Conservation (phyloP, 1,140 invertebrate genomes). For the Metaphire vulgaris region DNA sequence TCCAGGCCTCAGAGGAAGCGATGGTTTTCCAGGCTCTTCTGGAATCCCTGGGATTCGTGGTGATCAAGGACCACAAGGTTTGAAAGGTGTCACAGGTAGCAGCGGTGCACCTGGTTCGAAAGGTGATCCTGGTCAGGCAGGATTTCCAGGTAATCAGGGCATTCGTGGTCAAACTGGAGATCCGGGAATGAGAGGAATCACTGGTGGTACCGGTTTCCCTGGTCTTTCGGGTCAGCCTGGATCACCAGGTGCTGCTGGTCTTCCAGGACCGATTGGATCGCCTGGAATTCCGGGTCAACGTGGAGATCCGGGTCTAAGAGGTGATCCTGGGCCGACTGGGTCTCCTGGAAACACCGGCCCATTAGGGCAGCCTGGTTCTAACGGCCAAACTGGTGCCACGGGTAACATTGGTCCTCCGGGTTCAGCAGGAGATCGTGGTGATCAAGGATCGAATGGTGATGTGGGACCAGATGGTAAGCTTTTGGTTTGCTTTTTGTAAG, state of each 20-base stretch:
- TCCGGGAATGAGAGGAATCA: constrained; percentile 29
- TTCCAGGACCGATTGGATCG: constrained; percentile 24
- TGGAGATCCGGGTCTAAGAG: constrained; percentile 30
- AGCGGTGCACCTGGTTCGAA: constrained; percentile 32
- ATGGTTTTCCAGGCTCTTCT: constrained; percentile 62
- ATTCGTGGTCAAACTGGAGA: constrained; percentile 27
- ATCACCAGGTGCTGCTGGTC: constrained; percentile 23
- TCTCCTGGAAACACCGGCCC: not conserved
- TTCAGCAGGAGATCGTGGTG: constrained; percentile 1
- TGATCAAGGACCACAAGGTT: constrained; percentile 42
- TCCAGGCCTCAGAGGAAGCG: constrained; percentile 51
- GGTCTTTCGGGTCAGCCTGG: constrained; percentile 27
- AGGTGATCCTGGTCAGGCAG: constrained; percentile 8
- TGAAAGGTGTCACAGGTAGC: constrained; percentile 55
- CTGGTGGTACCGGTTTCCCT: constrained; percentile 26
- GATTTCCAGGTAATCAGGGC: constrained; percentile 15
- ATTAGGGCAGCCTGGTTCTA: constrained; percentile 20
- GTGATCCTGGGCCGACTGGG: constrained; percentile 12
- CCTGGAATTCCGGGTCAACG: constrained; percentile 29
- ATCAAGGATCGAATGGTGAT: not conserved
- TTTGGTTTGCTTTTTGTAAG: too few relatives aligned
- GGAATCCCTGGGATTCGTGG: constrained; percentile 16
- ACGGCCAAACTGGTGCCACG: constrained; percentile 29
- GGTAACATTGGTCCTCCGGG: constrained; percentile 27
- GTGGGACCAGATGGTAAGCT: not conserved